Conservation (phyloP, 2,888 invertebrate genomes). For the Eilema caniola region DNA sequence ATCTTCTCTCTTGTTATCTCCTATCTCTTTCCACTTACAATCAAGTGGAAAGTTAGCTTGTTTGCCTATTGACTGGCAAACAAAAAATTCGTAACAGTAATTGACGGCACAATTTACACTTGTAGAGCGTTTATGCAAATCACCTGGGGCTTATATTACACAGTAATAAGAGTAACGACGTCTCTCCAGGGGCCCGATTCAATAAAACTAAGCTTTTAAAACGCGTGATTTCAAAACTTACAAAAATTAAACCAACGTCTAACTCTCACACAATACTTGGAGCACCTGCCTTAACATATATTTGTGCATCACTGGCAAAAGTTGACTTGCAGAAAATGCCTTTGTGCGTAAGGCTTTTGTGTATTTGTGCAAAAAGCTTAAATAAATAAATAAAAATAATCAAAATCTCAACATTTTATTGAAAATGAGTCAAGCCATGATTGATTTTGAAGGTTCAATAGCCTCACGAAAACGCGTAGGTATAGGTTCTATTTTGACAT, state of each 20-base stretch:
- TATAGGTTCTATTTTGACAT: neutral
- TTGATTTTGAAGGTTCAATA: neutral
- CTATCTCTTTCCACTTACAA: too few relatives aligned
- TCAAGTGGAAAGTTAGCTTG: neutral
- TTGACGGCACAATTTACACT: conserved; percentile 25
- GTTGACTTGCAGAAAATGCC: too few relatives aligned
- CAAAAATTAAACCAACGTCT: neutral
- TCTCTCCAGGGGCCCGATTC: conserved; percentile 2
- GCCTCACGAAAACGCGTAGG: neutral
- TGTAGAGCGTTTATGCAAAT: conserved; percentile 25
- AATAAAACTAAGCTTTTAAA: neutral
- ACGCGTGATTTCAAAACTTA: neutral
- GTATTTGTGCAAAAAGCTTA: too few relatives aligned
- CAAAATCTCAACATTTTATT: neutral
- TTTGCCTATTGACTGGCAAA: neutral
- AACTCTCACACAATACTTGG: too few relatives aligned
- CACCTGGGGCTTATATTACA: conserved; percentile 17
- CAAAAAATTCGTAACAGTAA: neutral
- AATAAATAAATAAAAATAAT: too few relatives aligned
- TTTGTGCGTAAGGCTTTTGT: too few relatives aligned
- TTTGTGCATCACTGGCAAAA: too few relatives aligned
- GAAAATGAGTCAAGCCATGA: neutral
- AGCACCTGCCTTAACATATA: too few relatives aligned
- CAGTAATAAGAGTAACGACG: conserved; percentile 29
- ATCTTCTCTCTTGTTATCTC: too few relatives aligned